Evolutionary conservation across 2,888 invertebrate genomes (phyloP), one percentile per base, ranked within the genome.

Genomic region (Dryocosmus kuriphilus): DNA sequence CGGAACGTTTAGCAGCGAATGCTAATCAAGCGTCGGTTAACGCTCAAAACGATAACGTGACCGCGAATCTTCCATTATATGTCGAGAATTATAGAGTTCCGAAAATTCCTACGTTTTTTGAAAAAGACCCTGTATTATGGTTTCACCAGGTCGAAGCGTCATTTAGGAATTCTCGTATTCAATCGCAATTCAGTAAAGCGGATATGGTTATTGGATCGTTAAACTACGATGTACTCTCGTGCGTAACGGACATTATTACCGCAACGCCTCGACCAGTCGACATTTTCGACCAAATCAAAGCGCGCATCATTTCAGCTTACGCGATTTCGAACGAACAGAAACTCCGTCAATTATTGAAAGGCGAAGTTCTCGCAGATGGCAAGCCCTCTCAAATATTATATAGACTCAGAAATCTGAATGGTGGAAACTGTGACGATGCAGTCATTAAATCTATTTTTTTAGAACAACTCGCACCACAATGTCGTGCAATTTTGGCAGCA

Each of bases 381-480:
- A 51, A 51, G 1, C 51, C n/a, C 1, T n/a, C 51, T n/a, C 51
- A n/a, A 2, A 51, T 7, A 3, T 51, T n/a, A 51, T n/a, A 51
- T n/a, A 7, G 51, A n/a, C 7, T 51, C 2, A 7, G 74, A 0
- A 76, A 30, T 14, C 19, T 79, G 1, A 62, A 63, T 30, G 73
- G 55, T 0, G 73, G 57, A 1, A 74, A 74, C 19, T 73, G 76
- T 32, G 1, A 71, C 1, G 78, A 78, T 38, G 19, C 51, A 1
- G 22, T 79, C 1, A 35, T 76, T 30, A 74, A 35, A 22, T 41
- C 74, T 3, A 22, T 75, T 4, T 77, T 75, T 46, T 6, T 75
- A 1, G 63, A 79, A 9, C 79, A 77, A 32, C 24, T 77, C 0
- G 71, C 75, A 3, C 32, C 16, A 0, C 74, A 63, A 22, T 71